Evolutionary conservation across 2,888 invertebrate species (phyloP), one percentile per base, ranked within the genome.

Genomic region (Conchocele bisecta): DNA sequence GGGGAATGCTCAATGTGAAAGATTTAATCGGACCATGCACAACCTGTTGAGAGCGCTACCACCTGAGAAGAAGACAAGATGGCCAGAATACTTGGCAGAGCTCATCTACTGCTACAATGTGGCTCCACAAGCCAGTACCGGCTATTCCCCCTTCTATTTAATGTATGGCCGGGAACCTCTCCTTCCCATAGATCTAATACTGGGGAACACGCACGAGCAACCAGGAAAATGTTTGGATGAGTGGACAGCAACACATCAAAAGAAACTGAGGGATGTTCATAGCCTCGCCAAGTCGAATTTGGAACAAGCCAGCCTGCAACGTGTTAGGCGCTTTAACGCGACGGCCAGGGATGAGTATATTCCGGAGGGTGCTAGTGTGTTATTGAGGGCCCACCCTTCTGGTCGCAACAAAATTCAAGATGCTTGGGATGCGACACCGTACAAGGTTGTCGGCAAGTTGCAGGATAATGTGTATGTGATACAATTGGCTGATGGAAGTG

Each of bases 21-120:
- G 70, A 2, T 79, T 78, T 50, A 75, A 72, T 24, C 1, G 70
- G 13, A 79, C 79, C 26, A 61, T 82, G 37, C 77, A 79, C 35
- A 60, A 79, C 31, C 48, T 81, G 37, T 50, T 80, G 2, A 63
- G 58, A 22, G 70, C 73, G 4, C 50, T 80, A 22, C 53, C 67
- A 28, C 42, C 60, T 11, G 72, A 72, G 11, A 29, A 65, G 44
- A 81, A 80, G 57, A n/a, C 26, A 15, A 67, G 61, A 24, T 82
- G 76, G 82, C 63, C 78, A 3, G 56, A 67, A 28, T 63, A 57
- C 24, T 39, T 82, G 26, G 69, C 70, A 35, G 68, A 73, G 39
- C 35, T 79, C 17, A 44, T 81, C 9, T 72, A 72, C 24, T 44
- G 56, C 4, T 75, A 72, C 51, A 78, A 72, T 26, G 22, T 35